Percentiles rank a stretch among this genome's conserved stretches.
Conservation (phyloP, 1,140 invertebrate genomes). For the Pseudachorutes palmiensis region DNA sequence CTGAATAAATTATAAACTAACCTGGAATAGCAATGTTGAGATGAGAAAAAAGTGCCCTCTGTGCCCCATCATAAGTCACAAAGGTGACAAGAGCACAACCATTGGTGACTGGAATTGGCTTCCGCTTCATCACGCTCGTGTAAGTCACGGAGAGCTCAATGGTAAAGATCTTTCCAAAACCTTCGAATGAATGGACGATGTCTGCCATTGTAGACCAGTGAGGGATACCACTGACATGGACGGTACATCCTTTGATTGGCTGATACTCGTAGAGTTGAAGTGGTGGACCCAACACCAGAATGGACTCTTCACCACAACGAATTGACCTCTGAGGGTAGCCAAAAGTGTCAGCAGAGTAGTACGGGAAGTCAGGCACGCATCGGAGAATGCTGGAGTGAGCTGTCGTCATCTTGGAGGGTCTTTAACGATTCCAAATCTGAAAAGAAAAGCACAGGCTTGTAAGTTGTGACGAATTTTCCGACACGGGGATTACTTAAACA, state of each 20-base stretch:
- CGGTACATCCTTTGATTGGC: conserved; percentile 23
- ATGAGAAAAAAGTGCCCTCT: conserved; percentile 27
- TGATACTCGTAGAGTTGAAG: conserved; percentile 25
- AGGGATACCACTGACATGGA: conserved; percentile 31
- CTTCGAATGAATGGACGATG: conserved; percentile 23
- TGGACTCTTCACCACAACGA: conserved; percentile 15
- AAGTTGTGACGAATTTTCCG: no score
- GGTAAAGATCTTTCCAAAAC: conserved; percentile 31
- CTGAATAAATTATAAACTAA: conserved; percentile 16
- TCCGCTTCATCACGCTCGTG: background rate
- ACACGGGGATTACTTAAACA: no score
- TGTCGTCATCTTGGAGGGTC: conserved; percentile 9
- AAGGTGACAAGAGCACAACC: conserved; percentile 32
- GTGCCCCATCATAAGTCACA: conserved; percentile 27
- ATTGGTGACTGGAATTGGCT: conserved; percentile 13
- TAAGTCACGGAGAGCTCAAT: conserved; percentile 29
- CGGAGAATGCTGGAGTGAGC: conserved; percentile 19
- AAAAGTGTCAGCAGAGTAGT: conserved; percentile 27
- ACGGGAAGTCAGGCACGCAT: conserved; percentile 30
- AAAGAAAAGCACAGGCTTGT: background rate
- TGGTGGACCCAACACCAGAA: conserved; percentile 21
- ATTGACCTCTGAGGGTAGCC: conserved; percentile 30
- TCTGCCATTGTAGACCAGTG: conserved; percentile 32
- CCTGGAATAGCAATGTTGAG: conserved; percentile 26
- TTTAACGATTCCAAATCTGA: background rate